Percentiles rank a stretch among this genome's conserved stretches.
Evolutionary conservation across 2,113 vertebrate genomes (phyloP).

Genomic region (Stigmatopora argus): DNA sequence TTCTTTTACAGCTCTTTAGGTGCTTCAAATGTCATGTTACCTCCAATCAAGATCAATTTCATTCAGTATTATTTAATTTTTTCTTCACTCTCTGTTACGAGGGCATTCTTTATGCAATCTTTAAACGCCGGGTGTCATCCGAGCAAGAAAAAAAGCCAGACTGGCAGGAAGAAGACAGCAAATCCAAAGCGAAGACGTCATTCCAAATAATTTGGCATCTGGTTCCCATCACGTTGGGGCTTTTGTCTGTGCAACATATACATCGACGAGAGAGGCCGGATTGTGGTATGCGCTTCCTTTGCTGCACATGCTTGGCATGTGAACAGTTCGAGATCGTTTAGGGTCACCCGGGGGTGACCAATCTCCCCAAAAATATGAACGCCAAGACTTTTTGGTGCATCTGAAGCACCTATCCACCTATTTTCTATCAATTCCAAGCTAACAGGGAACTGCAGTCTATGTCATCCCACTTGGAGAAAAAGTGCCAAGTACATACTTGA

Average conservation of each 20-base stretch:
- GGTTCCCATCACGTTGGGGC: slow-evolving; percentile 52
- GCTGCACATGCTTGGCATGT: slow-evolving; percentile 43
- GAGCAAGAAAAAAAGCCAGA: slow-evolving; percentile 12
- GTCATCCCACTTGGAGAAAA: no score
- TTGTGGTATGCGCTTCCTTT: slow-evolving; percentile 57
- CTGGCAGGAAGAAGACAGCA: slow-evolving; percentile 15
- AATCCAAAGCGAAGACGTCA: slow-evolving; percentile 41
- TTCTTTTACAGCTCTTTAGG: neutral
- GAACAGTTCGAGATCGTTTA: slow-evolving; percentile 21
- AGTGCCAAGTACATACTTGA: no score
- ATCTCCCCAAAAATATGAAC: neutral
- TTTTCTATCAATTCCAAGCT: neutral
- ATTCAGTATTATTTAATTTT: slow-evolving; percentile 21
- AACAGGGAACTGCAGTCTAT: neutral
- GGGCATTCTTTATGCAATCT: neutral
- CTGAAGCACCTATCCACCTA: neutral
- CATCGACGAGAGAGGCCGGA: slow-evolving; percentile 48
- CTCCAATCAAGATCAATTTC: slow-evolving; percentile 29
- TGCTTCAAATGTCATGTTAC: neutral
- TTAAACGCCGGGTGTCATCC: no score
- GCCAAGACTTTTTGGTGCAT: neutral
- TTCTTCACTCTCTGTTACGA: slow-evolving; percentile 12
- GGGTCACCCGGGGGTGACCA: slow-evolving; percentile 30
- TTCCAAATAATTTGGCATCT: slow-evolving; percentile 50
- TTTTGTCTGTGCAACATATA: slow-evolving; percentile 48